Conservation (phyloP, 2,888 invertebrate genomes). For the Drosophila longiperda region DNA sequence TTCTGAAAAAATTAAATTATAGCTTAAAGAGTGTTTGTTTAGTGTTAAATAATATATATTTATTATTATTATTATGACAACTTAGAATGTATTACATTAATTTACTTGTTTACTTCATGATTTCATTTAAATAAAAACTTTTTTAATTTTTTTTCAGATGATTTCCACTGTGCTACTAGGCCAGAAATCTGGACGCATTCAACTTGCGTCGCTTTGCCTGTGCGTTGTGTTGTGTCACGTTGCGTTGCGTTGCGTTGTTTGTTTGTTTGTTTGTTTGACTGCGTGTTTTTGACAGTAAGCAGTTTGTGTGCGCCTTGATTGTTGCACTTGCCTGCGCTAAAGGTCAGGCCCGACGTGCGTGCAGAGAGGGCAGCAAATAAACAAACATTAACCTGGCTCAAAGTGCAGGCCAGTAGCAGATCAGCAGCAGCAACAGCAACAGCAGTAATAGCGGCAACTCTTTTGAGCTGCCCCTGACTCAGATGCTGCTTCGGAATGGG, state of each 20-base stretch:
- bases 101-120: background rate
- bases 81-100: background rate
- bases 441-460: slow-evolving; percentile 40
- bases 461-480: slow-evolving; percentile 53
- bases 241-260: slow-evolving; percentile 37
- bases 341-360: slow-evolving; percentile 62
- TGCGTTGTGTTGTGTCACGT: slow-evolving; percentile 24
- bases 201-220: slow-evolving; percentile 39
- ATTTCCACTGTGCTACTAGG: slow-evolving; percentile 39
- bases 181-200: slow-evolving; percentile 20
- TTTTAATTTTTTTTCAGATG: background rate
- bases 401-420: slow-evolving; percentile 30
- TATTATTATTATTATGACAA: background rate
- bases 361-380: slow-evolving; percentile 62
- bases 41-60: background rate
- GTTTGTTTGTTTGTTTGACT: slow-evolving; percentile 60
- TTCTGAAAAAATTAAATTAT: background rate
- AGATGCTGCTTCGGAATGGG: slow-evolving; percentile 25
- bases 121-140: background rate
- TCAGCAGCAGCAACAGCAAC: slow-evolving; percentile 6
- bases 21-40: background rate
- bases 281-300: slow-evolving; percentile 79
- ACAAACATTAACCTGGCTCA: slow-evolving; percentile 68
- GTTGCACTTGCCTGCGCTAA: slow-evolving; percentile 70
- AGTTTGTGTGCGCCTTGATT: slow-evolving; percentile 77